Base-by-base conservation (phyloP, 2,888 invertebrate genomes). In the Poecilus cupreus region DNA sequence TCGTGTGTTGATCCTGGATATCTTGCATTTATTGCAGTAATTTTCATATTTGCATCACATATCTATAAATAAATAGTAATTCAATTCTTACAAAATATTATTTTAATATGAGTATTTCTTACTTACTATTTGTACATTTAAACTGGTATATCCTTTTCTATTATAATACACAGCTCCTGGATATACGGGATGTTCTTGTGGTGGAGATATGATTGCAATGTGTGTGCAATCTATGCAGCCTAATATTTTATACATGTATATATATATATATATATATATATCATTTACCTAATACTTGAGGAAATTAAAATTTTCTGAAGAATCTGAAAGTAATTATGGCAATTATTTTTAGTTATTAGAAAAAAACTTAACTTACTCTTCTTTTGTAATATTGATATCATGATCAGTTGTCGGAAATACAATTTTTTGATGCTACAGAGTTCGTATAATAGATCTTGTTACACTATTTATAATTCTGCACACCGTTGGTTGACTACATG, bases 1-100 rank as follows among this genome's bases (percentile, higher is more conserved):
- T 86, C 85, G 72, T 85, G 84, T n/a, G 82, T 83, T 6, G 84
- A 83, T 22, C 85, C 86, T n/a, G 85, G 85, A 83, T 74, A 86
- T 79, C 83, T 84, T 4, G 86, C 80, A 83, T 85, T 85, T 0
- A 85, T 83, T 80, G 82, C 78, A 46, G 84, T 78, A 77, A 86
- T 86, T 18, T 76, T 68, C 16, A 74, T 82, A 3, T 85, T 74
- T 75, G 43, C 43, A 76, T 85, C 85, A 82, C 85, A 85, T 32
- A 85, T 68, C 85, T 85, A 80, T 46, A 84, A 84, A 26, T 26
- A 26, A 11, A 46, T 26, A 39, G 11, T 46, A n/a, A 76, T 24
- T n/a, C 5, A 68, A 32, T 18, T 6, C 6, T 18, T n/a, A 10
- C 1, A 13, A 11, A 22, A 13, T 80, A n/a, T 18, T 10, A 8